Conservation (phyloP, 53 echinoderm and acorn worm species). For the Apostichopus leukothele region DNA sequence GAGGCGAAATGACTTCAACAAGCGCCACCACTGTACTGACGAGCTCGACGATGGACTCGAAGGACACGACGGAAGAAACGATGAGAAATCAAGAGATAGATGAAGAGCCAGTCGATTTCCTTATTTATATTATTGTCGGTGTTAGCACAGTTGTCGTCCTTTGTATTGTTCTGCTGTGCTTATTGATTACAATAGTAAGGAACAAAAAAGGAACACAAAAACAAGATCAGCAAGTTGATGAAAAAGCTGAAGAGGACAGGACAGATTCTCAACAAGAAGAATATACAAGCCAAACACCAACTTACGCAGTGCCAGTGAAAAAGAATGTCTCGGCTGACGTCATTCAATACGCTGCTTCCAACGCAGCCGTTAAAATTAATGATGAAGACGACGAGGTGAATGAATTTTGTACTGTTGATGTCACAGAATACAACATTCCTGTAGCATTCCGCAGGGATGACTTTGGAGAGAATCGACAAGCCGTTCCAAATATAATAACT, state of each 20-base stretch:
- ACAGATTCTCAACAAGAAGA: neutral
- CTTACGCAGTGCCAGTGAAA: neutral
- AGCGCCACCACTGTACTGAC: neutral
- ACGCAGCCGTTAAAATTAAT: neutral
- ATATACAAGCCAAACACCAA: neutral
- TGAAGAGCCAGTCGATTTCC: neutral
- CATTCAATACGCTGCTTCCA: neutral
- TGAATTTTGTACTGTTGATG: neutral
- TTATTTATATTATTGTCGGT: neutral
- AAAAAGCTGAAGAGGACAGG: neutral
- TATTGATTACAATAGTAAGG: neutral
- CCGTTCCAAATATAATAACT: no score
- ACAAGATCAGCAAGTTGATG: neutral
- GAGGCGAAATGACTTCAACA: neutral
- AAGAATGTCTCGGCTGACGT: neutral
- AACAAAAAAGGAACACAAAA: neutral
- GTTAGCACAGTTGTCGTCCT: neutral
- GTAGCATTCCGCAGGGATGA: neutral
- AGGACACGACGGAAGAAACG: neutral
- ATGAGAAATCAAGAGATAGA: neutral
- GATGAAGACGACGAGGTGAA: neutral
- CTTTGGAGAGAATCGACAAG: neutral
- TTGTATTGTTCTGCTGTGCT: neutral
- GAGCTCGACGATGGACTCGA: neutral
- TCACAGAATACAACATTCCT: constrained; percentile 14